Percentiles rank a stretch among this genome's conserved stretches.
Evolutionary conservation across 2,888 invertebrate species (phyloP).

Genomic region (Caenorhabditis zanzibari): DNA sequence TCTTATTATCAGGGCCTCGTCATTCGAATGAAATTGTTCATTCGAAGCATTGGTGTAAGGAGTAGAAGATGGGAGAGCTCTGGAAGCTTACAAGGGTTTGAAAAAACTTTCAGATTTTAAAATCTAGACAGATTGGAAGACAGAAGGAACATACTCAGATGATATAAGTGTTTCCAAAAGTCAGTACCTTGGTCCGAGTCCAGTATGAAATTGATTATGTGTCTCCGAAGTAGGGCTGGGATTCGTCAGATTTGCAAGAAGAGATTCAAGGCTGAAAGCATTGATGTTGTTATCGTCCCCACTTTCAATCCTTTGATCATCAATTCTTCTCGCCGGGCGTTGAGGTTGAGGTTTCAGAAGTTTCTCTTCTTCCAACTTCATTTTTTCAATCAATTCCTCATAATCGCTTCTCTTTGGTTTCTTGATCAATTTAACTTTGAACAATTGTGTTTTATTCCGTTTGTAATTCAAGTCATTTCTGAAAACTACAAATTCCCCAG

Average conservation of each 20-base stretch:
- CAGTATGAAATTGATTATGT: not conserved
- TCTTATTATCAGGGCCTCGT: not conserved
- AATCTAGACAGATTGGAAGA: too few relatives aligned
- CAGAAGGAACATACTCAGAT: too few relatives aligned
- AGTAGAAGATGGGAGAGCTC: not conserved
- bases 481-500: not conserved
- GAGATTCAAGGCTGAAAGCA: not conserved
- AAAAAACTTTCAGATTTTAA: too few relatives aligned
- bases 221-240: not conserved
- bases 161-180: too few relatives aligned
- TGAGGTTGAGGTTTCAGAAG: not conserved
- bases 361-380: not conserved
- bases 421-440: not conserved
- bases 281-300: not conserved
- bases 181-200: too few relatives aligned
- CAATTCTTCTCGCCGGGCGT: slow-evolving; percentile 10
- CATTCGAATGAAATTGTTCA: not conserved
- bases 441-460: slow-evolving; percentile 8
- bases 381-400: not conserved
- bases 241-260: not conserved
- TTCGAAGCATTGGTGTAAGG: not conserved
- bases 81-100: not conserved
- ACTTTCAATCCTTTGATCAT: not conserved
- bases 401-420: not conserved
- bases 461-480: slow-evolving; percentile 2